Evolutionary conservation across 2,888 invertebrate genomes (phyloP).

Genomic region (Stenurella melanura): DNA sequence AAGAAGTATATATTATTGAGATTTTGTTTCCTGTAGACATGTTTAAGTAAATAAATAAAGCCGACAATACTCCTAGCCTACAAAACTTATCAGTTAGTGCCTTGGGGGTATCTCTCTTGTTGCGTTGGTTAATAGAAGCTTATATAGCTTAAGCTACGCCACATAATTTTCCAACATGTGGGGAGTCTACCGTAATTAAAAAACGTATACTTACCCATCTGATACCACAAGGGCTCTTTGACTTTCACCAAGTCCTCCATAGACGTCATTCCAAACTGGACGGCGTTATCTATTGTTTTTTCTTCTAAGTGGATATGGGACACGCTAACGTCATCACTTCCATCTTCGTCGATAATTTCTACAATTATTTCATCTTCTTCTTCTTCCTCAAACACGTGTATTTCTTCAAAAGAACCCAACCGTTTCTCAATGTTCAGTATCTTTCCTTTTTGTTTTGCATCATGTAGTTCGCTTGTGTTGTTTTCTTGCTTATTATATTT

Average conservation of each 20-base stretch:
- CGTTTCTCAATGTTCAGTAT: conserved; percentile 9
- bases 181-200: background rate
- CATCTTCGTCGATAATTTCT: conserved; percentile 24
- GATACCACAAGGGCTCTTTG: conserved; percentile 78
- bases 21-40: too few species aligned
- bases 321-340: background rate
- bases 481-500: background rate
- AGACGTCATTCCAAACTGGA: conserved; percentile 80
- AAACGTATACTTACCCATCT: conserved; percentile 75
- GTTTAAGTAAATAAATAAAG: too few species aligned
- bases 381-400: conserved; percentile 27
- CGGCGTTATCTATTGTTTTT: conserved; percentile 79
- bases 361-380: conserved; percentile 17
- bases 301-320: conserved; percentile 55
- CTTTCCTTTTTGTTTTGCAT: background rate
- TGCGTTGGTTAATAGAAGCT: too few species aligned
- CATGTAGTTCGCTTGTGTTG: background rate
- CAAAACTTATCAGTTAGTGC: too few species aligned
- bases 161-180: too few species aligned
- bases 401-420: conserved; percentile 13
- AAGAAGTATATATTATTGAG: too few species aligned
- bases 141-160: too few species aligned
- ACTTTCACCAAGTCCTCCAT: conserved; percentile 80
- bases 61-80: too few species aligned
- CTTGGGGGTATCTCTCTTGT: too few species aligned